Percentiles rank a stretch among this genome's conserved stretches.
Conservation (phyloP, 2,113 vertebrate genomes). For the Candoia aspera region DNA sequence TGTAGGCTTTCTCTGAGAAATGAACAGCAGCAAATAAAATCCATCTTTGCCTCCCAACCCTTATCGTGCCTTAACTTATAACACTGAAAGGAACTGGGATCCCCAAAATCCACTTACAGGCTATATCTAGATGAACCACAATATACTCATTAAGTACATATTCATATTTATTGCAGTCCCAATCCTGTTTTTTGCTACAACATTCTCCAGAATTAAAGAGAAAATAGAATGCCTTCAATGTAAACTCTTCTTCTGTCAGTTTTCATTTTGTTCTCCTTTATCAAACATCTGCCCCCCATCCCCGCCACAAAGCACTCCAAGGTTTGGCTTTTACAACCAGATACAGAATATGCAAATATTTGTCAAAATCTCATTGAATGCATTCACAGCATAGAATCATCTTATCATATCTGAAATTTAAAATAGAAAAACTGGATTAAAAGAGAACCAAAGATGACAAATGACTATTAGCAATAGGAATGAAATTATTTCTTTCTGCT, state of each 20-base stretch:
- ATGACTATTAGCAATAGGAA: not conserved
- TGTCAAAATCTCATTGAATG: not conserved
- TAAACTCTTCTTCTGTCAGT: not conserved
- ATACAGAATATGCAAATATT: not conserved
- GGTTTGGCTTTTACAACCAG: not conserved
- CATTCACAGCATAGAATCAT: not conserved
- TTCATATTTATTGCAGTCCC: not conserved
- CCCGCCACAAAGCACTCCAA: not conserved
- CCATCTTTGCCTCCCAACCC: not conserved
- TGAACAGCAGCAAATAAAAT: not conserved
- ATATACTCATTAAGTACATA: not conserved
- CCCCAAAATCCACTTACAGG: not conserved
- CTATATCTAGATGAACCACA: not conserved
- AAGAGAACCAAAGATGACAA: not conserved
- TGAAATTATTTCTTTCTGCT: not conserved
- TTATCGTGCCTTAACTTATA: not conserved
- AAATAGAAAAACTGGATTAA: not conserved
- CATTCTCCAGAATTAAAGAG: not conserved
- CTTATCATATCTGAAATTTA: not conserved
- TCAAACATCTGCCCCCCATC: not conserved
- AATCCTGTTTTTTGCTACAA: not conserved
- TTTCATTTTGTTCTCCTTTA: not conserved
- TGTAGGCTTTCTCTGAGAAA: not conserved
- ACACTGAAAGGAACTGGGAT: not conserved
- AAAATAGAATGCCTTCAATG: not conserved